Evolutionary conservation across 2,797 vertebrate species (phyloP).

Genomic region (Catostomus latipinnis): DNA sequence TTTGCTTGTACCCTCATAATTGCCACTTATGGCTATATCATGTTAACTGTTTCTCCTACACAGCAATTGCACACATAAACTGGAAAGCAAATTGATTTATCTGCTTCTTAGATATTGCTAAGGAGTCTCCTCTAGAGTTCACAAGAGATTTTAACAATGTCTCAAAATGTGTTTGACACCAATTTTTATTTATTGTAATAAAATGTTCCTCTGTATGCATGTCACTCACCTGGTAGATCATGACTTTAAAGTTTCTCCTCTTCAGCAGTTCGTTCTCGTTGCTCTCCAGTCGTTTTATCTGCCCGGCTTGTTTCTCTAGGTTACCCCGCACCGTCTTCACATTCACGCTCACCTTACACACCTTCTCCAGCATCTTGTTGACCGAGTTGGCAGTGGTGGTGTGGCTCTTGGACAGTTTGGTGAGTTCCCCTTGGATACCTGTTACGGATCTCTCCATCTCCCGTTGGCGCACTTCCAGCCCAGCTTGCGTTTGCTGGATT

Average conservation of each 20-base stretch:
- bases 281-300: conserved; percentile 95
- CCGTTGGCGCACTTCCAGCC: conserved; percentile 91
- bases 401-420: conserved; percentile 92
- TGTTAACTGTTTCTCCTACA: too few species aligned
- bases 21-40: too few species aligned
- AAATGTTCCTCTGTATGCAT: neutral
- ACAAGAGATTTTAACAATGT: too few species aligned
- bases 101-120: too few species aligned
- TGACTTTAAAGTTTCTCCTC: conserved; percentile 99
- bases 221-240: conserved; percentile 95
- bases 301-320: conserved; percentile 93
- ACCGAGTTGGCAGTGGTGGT: conserved; percentile 93
- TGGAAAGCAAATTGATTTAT: too few species aligned
- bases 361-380: conserved; percentile 97
- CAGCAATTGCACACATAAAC: too few species aligned
- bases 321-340: conserved; percentile 94
- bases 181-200: neutral
- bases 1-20: too few species aligned
- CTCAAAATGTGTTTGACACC: too few species aligned
- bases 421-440: conserved; percentile 92
- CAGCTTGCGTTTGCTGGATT: conserved; percentile 94
- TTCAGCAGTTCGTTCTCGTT: conserved; percentile 95
- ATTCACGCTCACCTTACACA: conserved; percentile 95
- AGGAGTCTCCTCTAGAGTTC: too few species aligned
- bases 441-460: conserved; percentile 95